phyloP scores from a whole-genome alignment of 2,797 vertebrate genomes.

The Philypnodon macrostomus region DNA sequence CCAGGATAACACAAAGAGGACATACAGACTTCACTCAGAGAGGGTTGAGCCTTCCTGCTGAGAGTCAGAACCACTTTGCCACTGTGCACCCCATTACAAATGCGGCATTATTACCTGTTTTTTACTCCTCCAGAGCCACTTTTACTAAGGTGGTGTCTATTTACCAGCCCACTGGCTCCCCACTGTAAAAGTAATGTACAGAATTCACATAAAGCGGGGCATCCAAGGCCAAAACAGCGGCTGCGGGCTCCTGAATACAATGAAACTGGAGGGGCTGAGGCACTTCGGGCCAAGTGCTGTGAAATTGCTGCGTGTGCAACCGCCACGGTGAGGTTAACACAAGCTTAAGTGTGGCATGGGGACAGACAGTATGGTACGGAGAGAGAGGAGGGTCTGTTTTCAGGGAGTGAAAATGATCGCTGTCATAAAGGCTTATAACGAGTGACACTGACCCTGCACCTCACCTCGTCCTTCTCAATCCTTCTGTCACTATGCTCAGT shows the following conservation, averaged over 20 bases:
- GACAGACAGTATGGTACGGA: too few relatives aligned
- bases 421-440: constrained; percentile 6
- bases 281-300: constrained; percentile 66
- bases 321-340: constrained; percentile 19
- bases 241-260: constrained; percentile 23
- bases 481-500: constrained; percentile 10
- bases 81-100: too few relatives aligned
- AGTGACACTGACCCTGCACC: constrained; percentile 10
- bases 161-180: constrained; percentile 21
- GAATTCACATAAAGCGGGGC: constrained; percentile 36
- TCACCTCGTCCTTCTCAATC: constrained; percentile 16
- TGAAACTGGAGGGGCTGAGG: constrained; percentile 53
- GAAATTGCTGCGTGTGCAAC: constrained; percentile 71
- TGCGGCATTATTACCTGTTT: too few relatives aligned
- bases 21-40: too few relatives aligned
- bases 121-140: not conserved
- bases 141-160: constrained; percentile 8
- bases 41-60: too few relatives aligned
- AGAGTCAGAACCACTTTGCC: too few relatives aligned
- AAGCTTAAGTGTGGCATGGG: constrained; percentile 23
- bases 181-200: constrained; percentile 14
- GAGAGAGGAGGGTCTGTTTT: constrained; percentile 1
- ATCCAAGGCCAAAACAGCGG: constrained; percentile 26
- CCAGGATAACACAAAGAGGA: too few relatives aligned
- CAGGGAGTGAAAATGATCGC: constrained; percentile 3